These are phyloP conservation scores for Ophiothrix spiculata DNA, from an alignment of 35 echinoderm and acorn worm species.

Conservation along the genomic window DNA sequence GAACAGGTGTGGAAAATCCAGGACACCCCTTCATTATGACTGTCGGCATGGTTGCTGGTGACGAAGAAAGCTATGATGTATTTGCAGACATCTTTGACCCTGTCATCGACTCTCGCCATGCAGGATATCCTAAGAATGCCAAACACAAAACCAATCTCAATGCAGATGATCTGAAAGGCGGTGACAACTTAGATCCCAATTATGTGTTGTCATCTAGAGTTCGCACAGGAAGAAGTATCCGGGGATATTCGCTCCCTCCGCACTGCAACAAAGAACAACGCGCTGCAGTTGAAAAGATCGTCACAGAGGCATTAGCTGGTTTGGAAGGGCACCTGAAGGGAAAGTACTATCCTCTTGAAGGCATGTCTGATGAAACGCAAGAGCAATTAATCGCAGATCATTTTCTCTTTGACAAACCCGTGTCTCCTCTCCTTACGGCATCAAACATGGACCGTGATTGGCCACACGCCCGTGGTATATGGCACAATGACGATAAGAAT, in stretches of 20 bases:
- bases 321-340: constrained; percentile 76
- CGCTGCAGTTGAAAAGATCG: constrained; percentile 77
- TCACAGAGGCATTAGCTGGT: constrained; percentile 59
- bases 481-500: constrained; percentile 94
- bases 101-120: constrained; percentile 90
- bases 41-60: constrained; percentile 95
- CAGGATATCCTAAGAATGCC: constrained; percentile 77
- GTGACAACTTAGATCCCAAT: constrained; percentile 69
- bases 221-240: constrained; percentile 91
- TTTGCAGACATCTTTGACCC: constrained; percentile 93
- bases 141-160: constrained; percentile 86
- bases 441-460: constrained; percentile 94
- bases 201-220: constrained; percentile 94
- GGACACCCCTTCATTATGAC: constrained; percentile 99
- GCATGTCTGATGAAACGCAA: constrained; percentile 93
- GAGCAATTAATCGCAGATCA: constrained; percentile 92
- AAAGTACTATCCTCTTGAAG: constrained; percentile 89
- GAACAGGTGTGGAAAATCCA: constrained; percentile 82
- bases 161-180: constrained; percentile 65
- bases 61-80: constrained; percentile 91
- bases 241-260: constrained; percentile 84
- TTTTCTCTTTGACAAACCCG: constrained; percentile 98
- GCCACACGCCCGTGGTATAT: constrained; percentile 96
- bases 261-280: constrained; percentile 78
- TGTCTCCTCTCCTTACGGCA: constrained; percentile 93